Conservation (phyloP, 2,113 vertebrate species). For the Dicrurus megarhynchus region DNA sequence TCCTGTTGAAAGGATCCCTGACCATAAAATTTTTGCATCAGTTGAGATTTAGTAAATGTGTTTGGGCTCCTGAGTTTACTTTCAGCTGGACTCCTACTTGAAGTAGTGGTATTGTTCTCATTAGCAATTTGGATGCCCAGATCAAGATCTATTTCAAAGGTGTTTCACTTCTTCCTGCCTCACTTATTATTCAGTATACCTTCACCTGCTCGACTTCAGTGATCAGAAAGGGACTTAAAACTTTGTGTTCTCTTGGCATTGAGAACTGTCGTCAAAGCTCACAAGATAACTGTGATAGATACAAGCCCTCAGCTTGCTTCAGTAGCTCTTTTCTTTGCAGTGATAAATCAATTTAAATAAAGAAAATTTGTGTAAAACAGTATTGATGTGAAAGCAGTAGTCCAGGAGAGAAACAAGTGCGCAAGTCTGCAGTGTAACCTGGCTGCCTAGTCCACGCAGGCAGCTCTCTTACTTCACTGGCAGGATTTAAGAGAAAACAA, state of each 20-base stretch:
- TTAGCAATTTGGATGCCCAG: not conserved
- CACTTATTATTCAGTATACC: not conserved
- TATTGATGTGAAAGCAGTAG: not conserved
- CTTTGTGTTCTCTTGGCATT: not conserved
- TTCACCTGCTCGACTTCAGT: not conserved
- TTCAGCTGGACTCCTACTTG: not conserved
- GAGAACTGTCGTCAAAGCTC: not conserved
- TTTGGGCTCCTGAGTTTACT: not conserved
- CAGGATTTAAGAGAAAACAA: not conserved
- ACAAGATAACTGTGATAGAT: not conserved
- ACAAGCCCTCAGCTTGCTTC: not conserved
- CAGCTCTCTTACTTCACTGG: not conserved
- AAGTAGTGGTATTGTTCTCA: not conserved
- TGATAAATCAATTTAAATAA: not conserved
- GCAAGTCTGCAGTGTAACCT: not conserved
- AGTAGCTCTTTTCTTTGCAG: not conserved
- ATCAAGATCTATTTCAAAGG: not conserved
- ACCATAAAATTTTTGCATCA: not conserved
- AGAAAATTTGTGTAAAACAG: not conserved
- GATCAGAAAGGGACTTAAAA: not conserved
- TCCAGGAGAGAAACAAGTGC: not conserved
- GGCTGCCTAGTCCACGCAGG: not conserved
- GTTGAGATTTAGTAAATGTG: not conserved
- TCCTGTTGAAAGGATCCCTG: constrained; percentile 44
- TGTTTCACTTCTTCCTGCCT: not conserved